Evolutionary conservation across 2,797 vertebrate species (phyloP).

Genomic region (Amniataba percoides): DNA sequence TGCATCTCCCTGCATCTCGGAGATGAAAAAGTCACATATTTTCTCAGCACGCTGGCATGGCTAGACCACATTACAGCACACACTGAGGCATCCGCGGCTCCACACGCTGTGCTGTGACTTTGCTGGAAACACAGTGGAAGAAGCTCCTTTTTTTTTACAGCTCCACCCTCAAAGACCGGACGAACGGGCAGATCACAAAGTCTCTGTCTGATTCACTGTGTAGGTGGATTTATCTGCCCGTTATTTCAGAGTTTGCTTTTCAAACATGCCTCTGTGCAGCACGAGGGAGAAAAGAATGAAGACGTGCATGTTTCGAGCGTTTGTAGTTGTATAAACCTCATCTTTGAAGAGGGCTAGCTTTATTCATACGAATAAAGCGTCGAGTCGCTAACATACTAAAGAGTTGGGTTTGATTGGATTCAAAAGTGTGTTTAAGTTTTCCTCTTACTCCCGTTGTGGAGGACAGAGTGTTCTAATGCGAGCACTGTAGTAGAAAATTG

Average conservation of each 20-base stretch:
- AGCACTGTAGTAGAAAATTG: slow-evolving; percentile 76
- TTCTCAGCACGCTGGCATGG: slow-evolving; percentile 76
- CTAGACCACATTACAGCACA: slow-evolving; percentile 76
- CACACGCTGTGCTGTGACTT: slow-evolving; percentile 51
- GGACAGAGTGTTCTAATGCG: slow-evolving; percentile 73
- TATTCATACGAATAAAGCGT: not conserved
- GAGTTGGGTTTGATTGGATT: not conserved
- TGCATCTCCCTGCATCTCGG: slow-evolving; percentile 74
- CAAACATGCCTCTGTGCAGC: not conserved
- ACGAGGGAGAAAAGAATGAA: not conserved
- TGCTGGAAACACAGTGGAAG: slow-evolving; percentile 39
- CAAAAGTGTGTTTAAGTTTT: slow-evolving; percentile 10
- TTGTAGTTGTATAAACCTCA: slow-evolving; percentile 12
- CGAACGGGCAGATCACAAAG: slow-evolving; percentile 23
- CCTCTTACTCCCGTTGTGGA: slow-evolving; percentile 28
- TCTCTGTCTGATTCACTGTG: slow-evolving; percentile 1
- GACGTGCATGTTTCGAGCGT: not conserved
- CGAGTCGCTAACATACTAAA: not conserved
- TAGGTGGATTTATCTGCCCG: not conserved
- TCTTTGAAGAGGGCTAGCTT: slow-evolving; percentile 10
- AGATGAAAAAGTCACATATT: slow-evolving; percentile 81
- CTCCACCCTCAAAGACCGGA: slow-evolving; percentile 28
- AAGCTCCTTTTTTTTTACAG: slow-evolving; percentile 37
- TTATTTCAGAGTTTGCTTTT: not conserved
- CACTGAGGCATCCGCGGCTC: slow-evolving; percentile 55